Evolutionary conservation across 2,888 invertebrate species (phyloP), one percentile per base, ranked within the genome.

Genomic region (Homarus gammarus): DNA sequence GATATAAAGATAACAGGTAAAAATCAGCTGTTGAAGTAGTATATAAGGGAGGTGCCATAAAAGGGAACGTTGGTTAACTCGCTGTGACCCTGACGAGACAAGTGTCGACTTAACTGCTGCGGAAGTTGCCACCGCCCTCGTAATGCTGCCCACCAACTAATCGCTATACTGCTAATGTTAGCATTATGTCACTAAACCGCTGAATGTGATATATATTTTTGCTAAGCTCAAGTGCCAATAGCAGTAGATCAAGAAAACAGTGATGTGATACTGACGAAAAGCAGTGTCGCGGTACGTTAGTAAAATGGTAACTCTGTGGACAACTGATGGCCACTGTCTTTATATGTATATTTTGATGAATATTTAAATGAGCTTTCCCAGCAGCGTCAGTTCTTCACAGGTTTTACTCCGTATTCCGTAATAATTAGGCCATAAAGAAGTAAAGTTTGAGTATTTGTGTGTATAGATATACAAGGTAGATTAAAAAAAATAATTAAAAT

Each of bases 141-240:
- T n/a, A n/a, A n/a, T n/a, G n/a, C n/a, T n/a, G n/a, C n/a, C n/a
- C n/a, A n/a, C 44, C 44, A 44, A 44, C 12, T 72, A 8, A 36
- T 40, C 49, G 2, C 51, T 33, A 15, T 2, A 33, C 36, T 79
- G 56, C 51, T 56, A 22, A 75, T n/a, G 38, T 33, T 75, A 75
- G 75, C 18, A 40, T 75, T 75, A 75, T 5, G 44, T 12, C 44
- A 44, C 44, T 38, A 72, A 72, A 68, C 8, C 33, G 18, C 44
- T 56, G 36, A 49, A 56, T 18, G 36, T 56, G 78, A 56, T 15
- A 27, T 22, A 56, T 18, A 56, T 18, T 15, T 56, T 8, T 56
- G 77, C 44, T n/a, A n/a, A 77, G 44, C 77, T 27, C 51, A 22
- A 49, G 77, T 49, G 77, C 51, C 77, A 77, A 44, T 38, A 36